Evolutionary conservation across 1,140 invertebrate genomes (phyloP), one percentile per base, ranked within the genome.

Genomic region (Littorina saxatilis): DNA sequence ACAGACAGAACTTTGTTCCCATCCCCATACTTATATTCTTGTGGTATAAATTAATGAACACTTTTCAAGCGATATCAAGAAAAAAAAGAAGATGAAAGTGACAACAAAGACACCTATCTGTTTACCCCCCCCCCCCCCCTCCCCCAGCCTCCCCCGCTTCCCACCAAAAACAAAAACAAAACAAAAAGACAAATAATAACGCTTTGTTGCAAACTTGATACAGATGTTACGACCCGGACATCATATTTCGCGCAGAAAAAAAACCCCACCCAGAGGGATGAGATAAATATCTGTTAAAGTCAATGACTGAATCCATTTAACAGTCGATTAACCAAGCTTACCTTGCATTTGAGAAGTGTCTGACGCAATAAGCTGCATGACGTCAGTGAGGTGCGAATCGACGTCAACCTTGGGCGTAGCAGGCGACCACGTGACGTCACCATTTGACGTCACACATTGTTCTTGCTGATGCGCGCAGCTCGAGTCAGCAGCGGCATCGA

Each of bases 291-390:
- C 15, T 9, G n/a, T n/a, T n/a, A n/a, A n/a, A n/a, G n/a, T n/a
- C n/a, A n/a, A n/a, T n/a, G n/a, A n/a, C n/a, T n/a, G n/a, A n/a
- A n/a, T n/a, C n/a, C n/a, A n/a, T n/a, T n/a, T n/a, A n/a, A n/a
- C n/a, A n/a, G n/a, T n/a, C n/a, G n/a, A n/a, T n/a, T 47, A 5
- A 37, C 11, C 27, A 68, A 9, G 39, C 20, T 72, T 23, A 73
- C 70, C 70, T 47, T 50, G 40, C 17, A 35, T 29, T 15, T 43
- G 47, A 23, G 39, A n/a, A 7, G 70, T 50, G 70, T 73, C 70
- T 47, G 70, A 73, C 70, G 70, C 70, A 29, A 73, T 73, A 39
- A 73, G 17, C 70, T 73, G 39, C 70, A 73, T 73, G 70, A 73
- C 70, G 70, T 73, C 70, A 47, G 70, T 50, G 4, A 73, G 70